Evolutionary conservation across 2,113 vertebrate genomes (phyloP).

Genomic region (Piaya cayana): DNA sequence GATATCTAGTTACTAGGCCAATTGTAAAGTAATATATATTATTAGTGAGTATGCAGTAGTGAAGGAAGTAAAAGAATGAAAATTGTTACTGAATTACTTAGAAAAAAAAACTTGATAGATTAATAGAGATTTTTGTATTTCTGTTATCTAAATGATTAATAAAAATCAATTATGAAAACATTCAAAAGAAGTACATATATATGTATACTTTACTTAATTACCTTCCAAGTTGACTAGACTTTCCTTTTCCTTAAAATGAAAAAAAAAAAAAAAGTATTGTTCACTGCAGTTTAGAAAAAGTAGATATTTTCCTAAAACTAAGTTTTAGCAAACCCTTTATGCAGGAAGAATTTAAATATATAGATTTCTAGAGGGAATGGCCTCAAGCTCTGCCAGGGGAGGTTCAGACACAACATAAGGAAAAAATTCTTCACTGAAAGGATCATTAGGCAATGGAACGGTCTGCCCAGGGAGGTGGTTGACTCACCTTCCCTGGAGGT

Average conservation of each 20-base stretch:
- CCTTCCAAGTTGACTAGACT: neutral
- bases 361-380: too few relatives aligned
- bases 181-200: neutral
- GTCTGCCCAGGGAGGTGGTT: too few relatives aligned
- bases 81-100: neutral
- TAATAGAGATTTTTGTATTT: neutral
- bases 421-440: too few relatives aligned
- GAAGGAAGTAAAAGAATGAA: neutral
- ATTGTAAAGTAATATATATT: neutral
- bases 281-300: neutral
- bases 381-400: too few relatives aligned
- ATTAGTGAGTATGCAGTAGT: neutral
- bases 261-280: neutral
- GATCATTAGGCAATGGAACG: too few relatives aligned
- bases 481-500: too few relatives aligned
- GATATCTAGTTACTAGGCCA: neutral
- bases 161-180: neutral
- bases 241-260: neutral
- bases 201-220: neutral
- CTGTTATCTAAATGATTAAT: neutral
- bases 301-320: neutral
- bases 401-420: too few relatives aligned
- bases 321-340: neutral
- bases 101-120: neutral
- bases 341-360: neutral